Evolutionary conservation across 1,140 invertebrate genomes (phyloP).

Genomic region (Formica exsecta): DNA sequence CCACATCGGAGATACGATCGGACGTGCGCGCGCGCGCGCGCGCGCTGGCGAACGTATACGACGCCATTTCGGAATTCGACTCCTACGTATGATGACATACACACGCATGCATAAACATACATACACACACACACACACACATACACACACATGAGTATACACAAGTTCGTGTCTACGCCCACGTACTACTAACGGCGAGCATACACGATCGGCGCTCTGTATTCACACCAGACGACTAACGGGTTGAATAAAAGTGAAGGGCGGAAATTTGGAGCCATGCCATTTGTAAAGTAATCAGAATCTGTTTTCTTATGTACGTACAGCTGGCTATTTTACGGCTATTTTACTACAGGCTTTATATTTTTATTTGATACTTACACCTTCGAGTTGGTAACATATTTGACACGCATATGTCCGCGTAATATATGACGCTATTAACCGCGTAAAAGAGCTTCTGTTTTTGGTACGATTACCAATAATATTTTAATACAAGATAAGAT

Average conservation of each 20-base stretch:
- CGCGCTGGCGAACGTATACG: constrained; percentile 42
- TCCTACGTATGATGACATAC: constrained; percentile 51
- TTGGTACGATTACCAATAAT: background rate
- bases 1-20: constrained; percentile 76
- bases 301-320: constrained; percentile 4
- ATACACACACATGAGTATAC: background rate
- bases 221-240: constrained; percentile 21
- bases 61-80: constrained; percentile 62
- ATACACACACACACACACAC: constrained; percentile 8
- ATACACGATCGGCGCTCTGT: constrained; percentile 17
- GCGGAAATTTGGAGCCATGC: constrained; percentile 36
- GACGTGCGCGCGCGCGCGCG: constrained; percentile 43
- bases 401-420: background rate
- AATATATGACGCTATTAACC: constrained; percentile 3
- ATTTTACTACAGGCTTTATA: background rate
- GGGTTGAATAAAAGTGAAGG: constrained; percentile 28
- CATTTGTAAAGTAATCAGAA: constrained; percentile 43
- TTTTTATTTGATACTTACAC: background rate
- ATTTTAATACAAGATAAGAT: background rate
- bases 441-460: background rate
- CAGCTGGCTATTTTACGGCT: background rate
- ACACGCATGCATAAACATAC: constrained; percentile 2
- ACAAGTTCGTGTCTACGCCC: too few species aligned
- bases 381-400: background rate
- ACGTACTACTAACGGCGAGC: constrained; percentile 12